These are phyloP conservation scores for Podarcis cretensis DNA, from an alignment of 2,113 vertebrate genomes.

Conservation along the genomic window DNA sequence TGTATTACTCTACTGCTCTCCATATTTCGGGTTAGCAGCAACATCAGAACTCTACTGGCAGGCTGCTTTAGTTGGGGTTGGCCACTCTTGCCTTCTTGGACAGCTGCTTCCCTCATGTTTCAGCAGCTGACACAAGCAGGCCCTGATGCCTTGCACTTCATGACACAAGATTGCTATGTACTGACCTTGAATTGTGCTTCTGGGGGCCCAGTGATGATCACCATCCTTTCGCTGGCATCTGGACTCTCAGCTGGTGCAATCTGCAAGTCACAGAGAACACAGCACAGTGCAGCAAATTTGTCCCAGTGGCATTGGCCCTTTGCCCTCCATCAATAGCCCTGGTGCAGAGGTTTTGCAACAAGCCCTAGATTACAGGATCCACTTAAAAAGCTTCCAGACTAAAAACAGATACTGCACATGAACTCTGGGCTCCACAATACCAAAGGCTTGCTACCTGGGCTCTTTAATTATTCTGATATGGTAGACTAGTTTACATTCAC, in stretches of 20 bases:
- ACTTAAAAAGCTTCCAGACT: not conserved
- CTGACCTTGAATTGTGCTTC: conserved; percentile 96
- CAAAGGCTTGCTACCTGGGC: too few relatives aligned
- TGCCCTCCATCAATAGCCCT: not conserved
- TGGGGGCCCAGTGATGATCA: conserved; percentile 92
- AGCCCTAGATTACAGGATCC: not conserved
- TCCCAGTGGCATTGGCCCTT: fast-evolving
- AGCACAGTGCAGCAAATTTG: fast-evolving
- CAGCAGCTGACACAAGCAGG: not conserved
- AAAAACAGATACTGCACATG: not conserved
- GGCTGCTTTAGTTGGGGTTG: not conserved
- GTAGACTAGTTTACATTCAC: not conserved
- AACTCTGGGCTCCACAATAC: too few relatives aligned
- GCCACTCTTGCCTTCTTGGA: not conserved
- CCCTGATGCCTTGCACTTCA: not conserved
- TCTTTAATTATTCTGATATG: not conserved
- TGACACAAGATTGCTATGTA: not conserved
- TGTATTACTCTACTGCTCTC: too few relatives aligned
- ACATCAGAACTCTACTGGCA: not conserved
- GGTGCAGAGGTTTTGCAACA: not conserved
- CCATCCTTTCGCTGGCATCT: conserved; percentile 89
- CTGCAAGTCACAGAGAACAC: conserved; percentile 50
- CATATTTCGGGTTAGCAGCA: not conserved
- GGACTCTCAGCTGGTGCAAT: conserved; percentile 92
- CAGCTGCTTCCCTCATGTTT: not conserved